Evolutionary conservation across 2,888 invertebrate species (phyloP), one percentile per base, ranked within the genome.

Genomic region (Corbicula japonica): DNA sequence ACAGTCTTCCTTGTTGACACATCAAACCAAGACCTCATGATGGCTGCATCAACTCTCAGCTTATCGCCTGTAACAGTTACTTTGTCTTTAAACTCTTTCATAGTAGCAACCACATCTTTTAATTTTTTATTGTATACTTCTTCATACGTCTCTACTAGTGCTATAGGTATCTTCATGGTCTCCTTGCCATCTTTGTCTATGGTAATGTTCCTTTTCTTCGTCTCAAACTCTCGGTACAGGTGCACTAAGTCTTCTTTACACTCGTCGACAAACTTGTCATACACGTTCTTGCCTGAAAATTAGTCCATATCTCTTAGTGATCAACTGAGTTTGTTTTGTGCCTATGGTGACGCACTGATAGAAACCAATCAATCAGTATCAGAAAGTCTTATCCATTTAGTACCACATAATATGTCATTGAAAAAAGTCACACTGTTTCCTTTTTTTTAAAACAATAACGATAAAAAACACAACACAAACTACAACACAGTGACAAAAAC

Each of bases 151-250:
- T 77, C 78, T 6, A 52, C 38, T 4, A 86, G 44, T 30, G 63
- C 41, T 0, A 76, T 62, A 1, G 86, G 86, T 30, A 86, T 72
- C 35, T 82, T 80, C 26, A 86, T 63, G 2, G 85, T 86, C 46
- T 85, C 80, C 46, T 70, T 79, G 1, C 46, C 56, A 5, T 6
- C 44, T 60, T 75, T 72, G 15, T 72, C 70, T 4, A 61, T 50
- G 23, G 69, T 74, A 2, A 85, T 76, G 41, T 73, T 83, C 12
- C 86, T 71, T 63, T 86, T 86, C 70, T 85, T 85, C 0, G 80
- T 83, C 61, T 86, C 86, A 80, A 86, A 86, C 41, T 85, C 85
- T 60, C 83, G 48, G 10, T 76, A 79, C 35, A 86, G 58, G 23
- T 83, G 83, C 1, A 86, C 78, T 34, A 66, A 78, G 70, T 86